phyloP scores from a whole-genome alignment of 1,140 invertebrate species.

The Bombyx mori region ASM3026992v2 NC_085113.1:4594001-4594500 shows the following conservation, averaged over 20 bases:
- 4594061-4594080: constrained; percentile 72
- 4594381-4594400: background rate
- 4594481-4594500: background rate
- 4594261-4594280: constrained; percentile 37
- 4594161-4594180: constrained; percentile 36
- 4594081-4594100: constrained; percentile 61
- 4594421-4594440: too few relatives aligned
- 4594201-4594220: constrained; percentile 48
- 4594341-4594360: constrained; percentile 33
- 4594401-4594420: too few relatives aligned
- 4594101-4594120: constrained; percentile 53
- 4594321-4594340: constrained; percentile 20
- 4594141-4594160: constrained; percentile 49
- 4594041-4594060: constrained; percentile 68
- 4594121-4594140: constrained; percentile 56
- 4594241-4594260: constrained; percentile 35
- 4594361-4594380: constrained; percentile 57
- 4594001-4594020: constrained; percentile 70
- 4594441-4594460: too few relatives aligned
- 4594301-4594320: constrained; percentile 45
- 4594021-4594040: constrained; percentile 69
- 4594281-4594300: constrained; percentile 39
- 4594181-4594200: constrained; percentile 28
- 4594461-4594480: background rate
- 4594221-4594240: constrained; percentile 38